Percentiles rank a stretch among this genome's conserved stretches.
Conservation (phyloP, 2,888 invertebrate genomes). For the Diaprepes abbreviatus region DNA sequence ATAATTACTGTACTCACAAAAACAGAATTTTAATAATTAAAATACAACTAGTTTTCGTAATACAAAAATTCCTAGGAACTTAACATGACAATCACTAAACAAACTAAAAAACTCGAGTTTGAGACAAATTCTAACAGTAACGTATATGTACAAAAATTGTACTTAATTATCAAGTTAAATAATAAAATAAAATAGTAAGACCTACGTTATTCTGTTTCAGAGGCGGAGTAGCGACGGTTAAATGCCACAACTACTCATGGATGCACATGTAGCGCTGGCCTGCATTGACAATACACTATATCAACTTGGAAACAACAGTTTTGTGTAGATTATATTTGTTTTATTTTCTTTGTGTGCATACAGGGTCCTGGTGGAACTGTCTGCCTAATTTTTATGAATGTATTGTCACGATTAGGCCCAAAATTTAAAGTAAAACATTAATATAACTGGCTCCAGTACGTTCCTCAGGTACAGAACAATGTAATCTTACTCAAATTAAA, state of each 20-base stretch:
- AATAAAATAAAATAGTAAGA: background rate
- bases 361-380: too few relatives aligned
- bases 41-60: background rate
- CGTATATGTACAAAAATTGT: background rate
- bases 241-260: too few relatives aligned
- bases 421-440: too few relatives aligned
- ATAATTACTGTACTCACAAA: background rate
- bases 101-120: background rate
- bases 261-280: too few relatives aligned
- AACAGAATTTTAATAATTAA: background rate
- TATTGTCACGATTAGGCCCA: too few relatives aligned
- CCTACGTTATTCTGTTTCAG: background rate
- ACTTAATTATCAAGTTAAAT: background rate
- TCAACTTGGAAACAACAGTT: too few relatives aligned
- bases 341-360: too few relatives aligned
- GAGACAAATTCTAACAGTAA: background rate
- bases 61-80: slow-evolving; percentile 3
- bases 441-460: too few relatives aligned
- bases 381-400: too few relatives aligned
- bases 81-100: background rate
- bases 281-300: too few relatives aligned
- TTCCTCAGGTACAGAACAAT: background rate
- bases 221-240: too few relatives aligned
- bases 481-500: background rate
- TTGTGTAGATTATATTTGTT: too few relatives aligned